Percentiles rank a stretch among this genome's conserved stretches.
phyloP scores from a whole-genome alignment of 2,113 vertebrate genomes.

The Pseudolaguvia tuberculata region DNA sequence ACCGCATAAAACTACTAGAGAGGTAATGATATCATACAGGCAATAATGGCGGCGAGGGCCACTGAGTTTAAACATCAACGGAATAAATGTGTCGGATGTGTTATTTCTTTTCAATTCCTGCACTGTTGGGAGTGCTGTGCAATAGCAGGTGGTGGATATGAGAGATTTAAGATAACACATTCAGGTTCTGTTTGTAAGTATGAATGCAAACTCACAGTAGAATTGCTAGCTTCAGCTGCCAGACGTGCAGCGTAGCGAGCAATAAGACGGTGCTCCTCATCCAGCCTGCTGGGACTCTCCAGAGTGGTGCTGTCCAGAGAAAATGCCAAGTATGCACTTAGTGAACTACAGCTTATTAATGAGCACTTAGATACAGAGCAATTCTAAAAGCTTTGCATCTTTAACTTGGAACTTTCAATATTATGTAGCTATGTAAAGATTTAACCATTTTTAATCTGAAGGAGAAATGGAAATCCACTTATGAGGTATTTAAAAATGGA shows the following conservation, averaged over 20 bases:
- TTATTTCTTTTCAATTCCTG: neutral
- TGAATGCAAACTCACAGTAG: constrained; percentile 70
- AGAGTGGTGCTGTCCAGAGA: constrained; percentile 70
- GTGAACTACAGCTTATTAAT: neutral
- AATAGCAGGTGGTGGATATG: constrained; percentile 9
- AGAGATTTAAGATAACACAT: neutral
- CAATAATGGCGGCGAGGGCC: constrained; percentile 16
- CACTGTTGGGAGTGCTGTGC: neutral
- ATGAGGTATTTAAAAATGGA: too few species aligned
- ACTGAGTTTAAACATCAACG: constrained; percentile 4
- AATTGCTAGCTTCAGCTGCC: constrained; percentile 86
- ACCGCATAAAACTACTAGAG: constrained; percentile 3
- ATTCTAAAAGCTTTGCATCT: neutral
- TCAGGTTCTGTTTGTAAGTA: neutral
- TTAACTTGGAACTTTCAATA: neutral
- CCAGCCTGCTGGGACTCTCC: constrained; percentile 87
- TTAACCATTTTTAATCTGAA: too few species aligned
- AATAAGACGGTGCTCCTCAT: constrained; percentile 92
- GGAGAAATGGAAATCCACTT: too few species aligned
- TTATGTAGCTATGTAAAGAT: neutral
- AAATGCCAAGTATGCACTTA: constrained; percentile 17
- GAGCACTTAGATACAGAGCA: neutral
- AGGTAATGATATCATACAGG: constrained; percentile 8
- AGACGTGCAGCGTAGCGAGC: constrained; percentile 88
- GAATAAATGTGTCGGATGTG: constrained; percentile 15